Evolutionary conservation across 1,140 invertebrate genomes (phyloP).

Genomic region (Hermetia illucens): DNA sequence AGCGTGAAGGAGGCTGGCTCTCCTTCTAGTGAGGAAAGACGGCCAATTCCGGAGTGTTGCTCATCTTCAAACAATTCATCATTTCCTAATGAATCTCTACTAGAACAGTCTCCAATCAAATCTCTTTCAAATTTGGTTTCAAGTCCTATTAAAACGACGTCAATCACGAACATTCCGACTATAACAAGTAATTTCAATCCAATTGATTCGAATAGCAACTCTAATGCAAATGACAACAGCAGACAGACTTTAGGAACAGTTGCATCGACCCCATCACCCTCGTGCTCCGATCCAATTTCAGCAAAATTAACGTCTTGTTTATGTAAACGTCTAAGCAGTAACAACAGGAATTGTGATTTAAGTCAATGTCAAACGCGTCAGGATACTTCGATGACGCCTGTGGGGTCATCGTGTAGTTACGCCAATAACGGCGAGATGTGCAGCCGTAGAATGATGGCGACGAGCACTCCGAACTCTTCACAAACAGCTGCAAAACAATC

Average conservation of each 20-base stretch:
- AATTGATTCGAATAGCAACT: slow-evolving; percentile 4
- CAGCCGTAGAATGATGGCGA: slow-evolving; percentile 4
- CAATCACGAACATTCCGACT: slow-evolving; percentile 24
- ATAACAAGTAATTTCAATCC: neutral
- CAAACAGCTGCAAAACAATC: slow-evolving; percentile 8
- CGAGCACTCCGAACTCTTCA: slow-evolving; percentile 5
- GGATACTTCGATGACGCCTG: neutral
- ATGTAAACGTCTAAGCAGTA: slow-evolving; percentile 22
- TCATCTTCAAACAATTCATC: slow-evolving; percentile 29
- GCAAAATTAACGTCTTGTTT: slow-evolving; percentile 32
- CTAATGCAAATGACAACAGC: slow-evolving; percentile 5
- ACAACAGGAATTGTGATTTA: slow-evolving; percentile 4
- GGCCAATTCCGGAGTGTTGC: too few species aligned
- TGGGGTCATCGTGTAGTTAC: neutral
- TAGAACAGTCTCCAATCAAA: slow-evolving; percentile 43
- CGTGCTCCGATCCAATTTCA: slow-evolving; percentile 29
- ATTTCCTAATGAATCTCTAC: slow-evolving; percentile 27
- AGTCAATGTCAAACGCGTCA: slow-evolving; percentile 1
- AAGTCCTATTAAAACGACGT: slow-evolving; percentile 36
- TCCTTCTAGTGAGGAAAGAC: too few species aligned
- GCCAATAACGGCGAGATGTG: slow-evolving; percentile 2
- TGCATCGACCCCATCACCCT: neutral
- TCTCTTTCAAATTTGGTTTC: slow-evolving; percentile 45
- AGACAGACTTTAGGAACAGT: neutral
- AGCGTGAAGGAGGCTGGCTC: too few species aligned